phyloP scores from a whole-genome alignment of 2,113 vertebrate species.

The Myotis brandtii region DNA sequence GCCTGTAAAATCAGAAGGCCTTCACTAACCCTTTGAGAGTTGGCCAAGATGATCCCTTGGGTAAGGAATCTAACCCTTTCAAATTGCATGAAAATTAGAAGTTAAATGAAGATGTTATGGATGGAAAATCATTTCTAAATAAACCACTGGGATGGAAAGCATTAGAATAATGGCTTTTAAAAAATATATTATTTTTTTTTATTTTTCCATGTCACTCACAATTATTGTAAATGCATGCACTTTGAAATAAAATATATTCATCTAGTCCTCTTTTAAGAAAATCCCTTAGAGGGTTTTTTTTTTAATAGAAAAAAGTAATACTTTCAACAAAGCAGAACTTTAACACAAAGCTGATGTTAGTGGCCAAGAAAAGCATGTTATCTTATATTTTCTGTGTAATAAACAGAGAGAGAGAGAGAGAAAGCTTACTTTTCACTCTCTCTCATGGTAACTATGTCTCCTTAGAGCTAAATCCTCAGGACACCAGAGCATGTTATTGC shows the following conservation, averaged over 20 bases:
- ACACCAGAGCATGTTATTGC: background rate
- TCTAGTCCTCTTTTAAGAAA: background rate
- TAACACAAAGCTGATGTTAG: background rate
- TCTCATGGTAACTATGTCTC: background rate
- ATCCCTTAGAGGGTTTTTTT: background rate
- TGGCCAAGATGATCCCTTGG: background rate
- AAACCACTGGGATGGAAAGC: background rate
- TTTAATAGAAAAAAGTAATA: background rate
- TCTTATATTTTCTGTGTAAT: slow-evolving; percentile 21
- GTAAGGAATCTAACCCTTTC: slow-evolving; percentile 57
- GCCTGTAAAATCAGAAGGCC: slow-evolving; percentile 70
- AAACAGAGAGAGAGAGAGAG: background rate
- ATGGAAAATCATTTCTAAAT: slow-evolving; percentile 54
- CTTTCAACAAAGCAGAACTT: slow-evolving; percentile 25
- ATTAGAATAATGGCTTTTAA: slow-evolving; percentile 8
- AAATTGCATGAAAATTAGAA: slow-evolving; percentile 78
- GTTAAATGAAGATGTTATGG: slow-evolving; percentile 70
- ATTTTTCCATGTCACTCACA: background rate
- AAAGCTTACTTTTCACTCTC: slow-evolving; percentile 1
- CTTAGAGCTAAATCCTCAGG: background rate
- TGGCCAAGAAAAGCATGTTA: background rate
- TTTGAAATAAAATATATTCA: slow-evolving; percentile 13
- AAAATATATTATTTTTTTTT: background rate
- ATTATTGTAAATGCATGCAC: background rate
- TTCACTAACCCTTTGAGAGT: slow-evolving; percentile 41